phyloP scores from a whole-genome alignment of 2,797 vertebrate genomes.

The Semotilus atromaculatus region DNA sequence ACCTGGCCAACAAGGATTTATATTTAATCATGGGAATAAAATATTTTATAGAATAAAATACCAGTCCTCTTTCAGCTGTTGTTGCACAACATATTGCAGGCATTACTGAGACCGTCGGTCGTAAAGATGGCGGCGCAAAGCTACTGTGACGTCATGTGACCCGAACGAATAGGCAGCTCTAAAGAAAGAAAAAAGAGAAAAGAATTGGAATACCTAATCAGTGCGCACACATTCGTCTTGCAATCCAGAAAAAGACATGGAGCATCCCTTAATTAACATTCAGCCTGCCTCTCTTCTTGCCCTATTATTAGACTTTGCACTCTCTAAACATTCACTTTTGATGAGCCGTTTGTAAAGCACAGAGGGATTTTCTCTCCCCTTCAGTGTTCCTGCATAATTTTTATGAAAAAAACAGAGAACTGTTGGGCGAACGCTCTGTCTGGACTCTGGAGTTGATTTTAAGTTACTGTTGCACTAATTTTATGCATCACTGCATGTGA shows the following conservation, averaged over 20 bases:
- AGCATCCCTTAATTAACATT: slow-evolving; percentile 31
- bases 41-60: too few species aligned
- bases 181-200: not conserved
- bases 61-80: too few species aligned
- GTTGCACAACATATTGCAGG: too few species aligned
- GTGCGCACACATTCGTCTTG: not conserved
- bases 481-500: not conserved
- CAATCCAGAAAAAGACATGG: not conserved
- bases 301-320: slow-evolving; percentile 71
- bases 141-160: too few species aligned
- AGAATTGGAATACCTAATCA: slow-evolving; percentile 15
- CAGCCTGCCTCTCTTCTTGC: slow-evolving; percentile 31
- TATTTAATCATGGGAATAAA: too few species aligned
- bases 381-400: slow-evolving; percentile 21
- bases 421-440: not conserved
- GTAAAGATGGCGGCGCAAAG: too few species aligned
- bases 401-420: not conserved
- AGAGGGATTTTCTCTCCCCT: slow-evolving; percentile 51
- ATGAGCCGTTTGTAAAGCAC: slow-evolving; percentile 58
- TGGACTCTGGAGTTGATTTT: not conserved
- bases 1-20: too few species aligned
- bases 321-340: slow-evolving; percentile 70
- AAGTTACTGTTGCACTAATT: not conserved
- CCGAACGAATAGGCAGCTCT: not conserved
- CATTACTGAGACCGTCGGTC: too few species aligned